phyloP scores from a whole-genome alignment of 2,797 vertebrate species.

The Clarias pachynema region DNA sequence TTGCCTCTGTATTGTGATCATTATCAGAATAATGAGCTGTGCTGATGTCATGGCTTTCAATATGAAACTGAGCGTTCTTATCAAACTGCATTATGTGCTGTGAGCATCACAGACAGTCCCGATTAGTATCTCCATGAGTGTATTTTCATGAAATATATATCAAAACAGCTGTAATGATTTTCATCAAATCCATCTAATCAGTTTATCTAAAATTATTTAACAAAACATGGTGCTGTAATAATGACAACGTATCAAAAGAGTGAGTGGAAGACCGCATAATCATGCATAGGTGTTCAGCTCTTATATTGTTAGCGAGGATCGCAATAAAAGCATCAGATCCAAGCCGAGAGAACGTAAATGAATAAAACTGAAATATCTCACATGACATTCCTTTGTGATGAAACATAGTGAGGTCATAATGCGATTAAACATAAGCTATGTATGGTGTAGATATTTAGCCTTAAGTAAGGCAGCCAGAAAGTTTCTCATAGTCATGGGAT shows the following conservation, averaged over 20 bases:
- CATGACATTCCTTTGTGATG: background rate
- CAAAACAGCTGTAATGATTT: background rate
- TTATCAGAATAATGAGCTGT: background rate
- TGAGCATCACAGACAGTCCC: background rate
- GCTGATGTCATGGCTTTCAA: background rate
- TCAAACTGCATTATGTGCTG: background rate
- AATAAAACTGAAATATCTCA: background rate
- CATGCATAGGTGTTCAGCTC: conserved; percentile 59
- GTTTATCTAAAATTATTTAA: background rate
- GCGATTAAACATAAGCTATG: background rate
- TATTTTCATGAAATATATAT: background rate
- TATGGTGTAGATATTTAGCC: background rate
- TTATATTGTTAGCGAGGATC: background rate
- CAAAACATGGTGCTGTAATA: background rate
- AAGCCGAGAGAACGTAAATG: background rate
- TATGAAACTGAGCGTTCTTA: background rate
- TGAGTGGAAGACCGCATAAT: conserved; percentile 59
- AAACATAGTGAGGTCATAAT: background rate
- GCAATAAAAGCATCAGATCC: background rate
- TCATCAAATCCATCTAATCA: background rate
- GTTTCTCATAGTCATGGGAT: background rate
- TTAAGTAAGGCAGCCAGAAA: background rate
- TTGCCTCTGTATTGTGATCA: background rate
- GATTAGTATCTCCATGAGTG: background rate
- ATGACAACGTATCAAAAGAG: background rate